These are phyloP conservation scores for Eilema caniola DNA, from an alignment of 2,888 invertebrate genomes.

Conservation along the genomic window DNA sequence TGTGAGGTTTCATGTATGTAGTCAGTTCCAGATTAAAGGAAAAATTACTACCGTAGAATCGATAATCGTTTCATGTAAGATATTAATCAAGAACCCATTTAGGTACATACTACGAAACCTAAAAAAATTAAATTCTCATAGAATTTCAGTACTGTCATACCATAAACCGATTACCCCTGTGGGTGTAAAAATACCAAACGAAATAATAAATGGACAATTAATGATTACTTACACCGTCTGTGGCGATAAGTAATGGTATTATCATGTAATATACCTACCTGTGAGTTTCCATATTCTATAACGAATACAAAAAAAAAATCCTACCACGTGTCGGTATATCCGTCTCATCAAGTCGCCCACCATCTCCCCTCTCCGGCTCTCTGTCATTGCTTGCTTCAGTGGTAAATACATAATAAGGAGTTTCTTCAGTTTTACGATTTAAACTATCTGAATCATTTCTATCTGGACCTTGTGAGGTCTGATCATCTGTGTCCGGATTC, in stretches of 20 bases:
- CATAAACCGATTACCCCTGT: no score
- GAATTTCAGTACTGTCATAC: no score
- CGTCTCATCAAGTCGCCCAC: slow-evolving; percentile 13
- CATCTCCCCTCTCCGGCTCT: slow-evolving; percentile 15
- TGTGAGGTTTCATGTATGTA: background rate
- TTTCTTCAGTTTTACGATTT: background rate
- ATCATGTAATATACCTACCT: background rate
- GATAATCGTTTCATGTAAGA: background rate
- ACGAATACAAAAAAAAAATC: background rate
- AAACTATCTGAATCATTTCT: background rate
- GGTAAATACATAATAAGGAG: background rate
- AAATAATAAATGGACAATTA: no score
- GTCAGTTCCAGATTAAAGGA: background rate
- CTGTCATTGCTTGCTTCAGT: slow-evolving; percentile 7
- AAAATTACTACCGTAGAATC: background rate
- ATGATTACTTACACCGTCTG: no score
- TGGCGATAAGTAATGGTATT: no score
- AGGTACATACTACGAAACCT: no score
- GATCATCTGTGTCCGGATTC: background rate
- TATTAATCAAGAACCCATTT: background rate
- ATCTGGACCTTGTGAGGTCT: background rate
- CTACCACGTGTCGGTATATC: slow-evolving; percentile 8
- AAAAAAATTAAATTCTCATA: no score
- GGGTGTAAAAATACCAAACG: no score
- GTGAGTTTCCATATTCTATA: no score